Percentiles rank a stretch among this genome's conserved stretches.
These are phyloP conservation scores for Astur gentilis DNA, from an alignment of 2,113 vertebrate species.

Conservation along the genomic window DNA sequence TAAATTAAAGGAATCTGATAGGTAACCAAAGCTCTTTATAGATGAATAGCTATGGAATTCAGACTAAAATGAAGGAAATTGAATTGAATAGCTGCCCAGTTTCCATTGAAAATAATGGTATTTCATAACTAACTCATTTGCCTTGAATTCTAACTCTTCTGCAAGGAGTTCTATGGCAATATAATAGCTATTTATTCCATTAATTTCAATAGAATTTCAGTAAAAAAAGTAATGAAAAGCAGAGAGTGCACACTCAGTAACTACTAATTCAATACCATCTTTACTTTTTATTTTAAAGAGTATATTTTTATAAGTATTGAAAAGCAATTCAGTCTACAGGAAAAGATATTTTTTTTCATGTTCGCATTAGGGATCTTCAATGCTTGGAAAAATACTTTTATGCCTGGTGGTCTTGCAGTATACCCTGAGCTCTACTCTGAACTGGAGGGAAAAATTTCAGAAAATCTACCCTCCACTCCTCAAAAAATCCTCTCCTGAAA, in stretches of 20 bases:
- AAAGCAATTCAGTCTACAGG: background rate
- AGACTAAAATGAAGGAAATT: background rate
- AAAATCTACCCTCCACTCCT: background rate
- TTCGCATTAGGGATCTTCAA: background rate
- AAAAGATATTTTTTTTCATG: background rate
- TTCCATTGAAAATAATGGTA: background rate
- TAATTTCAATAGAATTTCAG: conserved; percentile 14
- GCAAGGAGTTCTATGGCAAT: background rate
- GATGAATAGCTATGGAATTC: background rate
- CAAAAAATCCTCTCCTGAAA: background rate
- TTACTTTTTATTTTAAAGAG: background rate
- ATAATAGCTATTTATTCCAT: conserved; percentile 8
- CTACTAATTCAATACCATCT: background rate
- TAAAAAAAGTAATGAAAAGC: background rate
- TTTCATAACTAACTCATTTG: background rate
- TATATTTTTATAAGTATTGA: background rate
- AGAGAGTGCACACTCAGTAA: background rate
- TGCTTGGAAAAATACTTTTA: background rate
- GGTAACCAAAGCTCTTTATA: background rate
- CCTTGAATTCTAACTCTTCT: background rate
- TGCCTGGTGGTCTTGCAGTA: background rate
- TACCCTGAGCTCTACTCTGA: background rate
- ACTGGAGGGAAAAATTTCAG: background rate
- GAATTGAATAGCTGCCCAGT: background rate
- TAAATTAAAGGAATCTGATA: background rate